Evolutionary conservation across 2,888 invertebrate genomes (phyloP).

Genomic region (Tetrapedia diversipes): DNA sequence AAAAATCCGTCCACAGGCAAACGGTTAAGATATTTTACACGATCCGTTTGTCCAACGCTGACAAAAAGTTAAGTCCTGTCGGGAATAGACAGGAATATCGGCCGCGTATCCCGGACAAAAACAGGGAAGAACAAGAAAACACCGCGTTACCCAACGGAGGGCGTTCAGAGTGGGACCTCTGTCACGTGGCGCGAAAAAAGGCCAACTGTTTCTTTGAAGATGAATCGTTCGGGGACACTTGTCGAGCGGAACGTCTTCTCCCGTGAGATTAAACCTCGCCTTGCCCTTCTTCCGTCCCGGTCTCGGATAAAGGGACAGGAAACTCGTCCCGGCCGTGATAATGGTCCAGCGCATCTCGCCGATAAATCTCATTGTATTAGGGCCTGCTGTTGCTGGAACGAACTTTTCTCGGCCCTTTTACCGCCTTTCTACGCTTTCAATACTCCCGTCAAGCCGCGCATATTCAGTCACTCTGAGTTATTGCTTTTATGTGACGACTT

Average conservation of each 20-base stretch:
- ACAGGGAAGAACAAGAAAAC: neutral
- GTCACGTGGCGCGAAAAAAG: constrained; percentile 64
- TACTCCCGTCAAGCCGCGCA: constrained; percentile 13
- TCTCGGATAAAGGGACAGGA: constrained; percentile 53
- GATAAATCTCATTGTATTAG: constrained; percentile 70
- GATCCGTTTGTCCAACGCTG: too few relatives aligned
- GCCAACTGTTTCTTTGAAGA: constrained; percentile 70
- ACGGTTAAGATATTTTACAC: too few relatives aligned
- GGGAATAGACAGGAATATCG: constrained; percentile 42
- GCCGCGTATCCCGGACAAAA: neutral
- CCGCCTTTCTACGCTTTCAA: neutral
- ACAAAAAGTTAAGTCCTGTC: neutral
- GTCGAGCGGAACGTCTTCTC: constrained; percentile 66
- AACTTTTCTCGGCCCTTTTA: constrained; percentile 25
- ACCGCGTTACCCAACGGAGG: constrained; percentile 28
- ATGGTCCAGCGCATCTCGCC: constrained; percentile 64
- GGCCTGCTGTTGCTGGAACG: constrained; percentile 35
- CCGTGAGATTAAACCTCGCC: constrained; percentile 68
- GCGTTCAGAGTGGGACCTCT: constrained; percentile 40
- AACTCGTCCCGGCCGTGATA: constrained; percentile 64
- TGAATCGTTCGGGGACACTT: constrained; percentile 71
- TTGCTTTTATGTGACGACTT: constrained; percentile 28
- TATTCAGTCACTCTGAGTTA: constrained; percentile 25
- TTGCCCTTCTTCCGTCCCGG: constrained; percentile 49
- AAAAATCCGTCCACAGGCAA: too few relatives aligned